A percentile compares a stretch with the other conserved stretches of the same genome.
Evolutionary conservation across 2,888 invertebrate species (phyloP).

Genomic region (Sesia bembeciformis): DNA sequence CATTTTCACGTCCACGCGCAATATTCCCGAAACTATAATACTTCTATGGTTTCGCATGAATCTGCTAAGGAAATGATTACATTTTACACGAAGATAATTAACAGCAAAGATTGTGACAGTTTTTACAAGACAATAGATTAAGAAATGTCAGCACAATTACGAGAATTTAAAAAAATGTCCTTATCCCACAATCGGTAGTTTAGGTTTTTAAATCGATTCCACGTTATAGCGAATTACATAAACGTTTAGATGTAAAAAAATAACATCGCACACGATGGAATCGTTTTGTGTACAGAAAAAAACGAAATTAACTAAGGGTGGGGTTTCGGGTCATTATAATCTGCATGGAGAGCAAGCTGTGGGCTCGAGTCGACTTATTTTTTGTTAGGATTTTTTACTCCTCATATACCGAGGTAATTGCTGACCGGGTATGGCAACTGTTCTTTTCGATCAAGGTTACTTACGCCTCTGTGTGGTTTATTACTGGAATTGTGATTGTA

Average conservation of each 20-base stretch:
- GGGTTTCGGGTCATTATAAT: slow-evolving; percentile 58
- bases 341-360: slow-evolving; percentile 34
- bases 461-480: slow-evolving; percentile 34
- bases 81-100: too few relatives aligned
- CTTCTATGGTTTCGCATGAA: too few relatives aligned
- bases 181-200: too few relatives aligned
- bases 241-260: too few relatives aligned
- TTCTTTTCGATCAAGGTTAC: slow-evolving; percentile 59
- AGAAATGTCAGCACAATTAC: too few relatives aligned
- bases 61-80: too few relatives aligned
- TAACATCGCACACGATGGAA: neutral
- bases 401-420: slow-evolving; percentile 38
- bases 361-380: slow-evolving; percentile 37
- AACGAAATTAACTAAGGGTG: slow-evolving; percentile 49
- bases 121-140: too few relatives aligned
- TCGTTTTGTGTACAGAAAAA: slow-evolving; percentile 27
- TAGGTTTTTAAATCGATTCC: too few relatives aligned
- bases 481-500: slow-evolving; percentile 36
- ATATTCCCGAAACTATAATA: neutral
- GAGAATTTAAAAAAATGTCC: too few relatives aligned
- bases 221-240: too few relatives aligned
- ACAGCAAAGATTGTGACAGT: too few relatives aligned
- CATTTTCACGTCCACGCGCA: neutral
- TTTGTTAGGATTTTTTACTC: slow-evolving; percentile 50
- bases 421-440: slow-evolving; percentile 40